Evolutionary conservation across 2,888 invertebrate genomes (phyloP).

Genomic region (Acrobeloides nanus): DNA sequence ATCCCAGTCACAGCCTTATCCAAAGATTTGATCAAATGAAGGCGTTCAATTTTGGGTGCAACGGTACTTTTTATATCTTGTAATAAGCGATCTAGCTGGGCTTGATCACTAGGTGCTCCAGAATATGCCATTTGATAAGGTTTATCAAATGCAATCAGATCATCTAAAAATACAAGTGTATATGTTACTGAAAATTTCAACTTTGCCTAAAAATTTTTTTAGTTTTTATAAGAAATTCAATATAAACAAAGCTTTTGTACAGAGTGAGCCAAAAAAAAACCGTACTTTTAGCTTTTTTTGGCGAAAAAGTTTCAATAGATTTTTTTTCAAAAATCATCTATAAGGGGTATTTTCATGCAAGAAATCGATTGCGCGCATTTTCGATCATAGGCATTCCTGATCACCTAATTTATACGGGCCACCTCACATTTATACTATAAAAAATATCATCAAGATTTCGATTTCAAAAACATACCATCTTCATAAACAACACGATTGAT

Average conservation of each 20-base stretch:
- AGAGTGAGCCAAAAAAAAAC: too few species aligned
- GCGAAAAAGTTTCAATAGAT: too few species aligned
- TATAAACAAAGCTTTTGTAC: slow-evolving; percentile 6
- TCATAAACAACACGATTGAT: slow-evolving; percentile 26
- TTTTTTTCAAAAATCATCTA: too few species aligned
- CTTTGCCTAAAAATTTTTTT: neutral
- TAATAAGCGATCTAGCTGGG: slow-evolving; percentile 25
- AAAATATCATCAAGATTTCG: too few species aligned
- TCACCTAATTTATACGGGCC: too few species aligned
- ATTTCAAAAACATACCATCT: slow-evolving; percentile 18
- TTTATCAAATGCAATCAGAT: slow-evolving; percentile 32
- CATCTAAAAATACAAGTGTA: slow-evolving; percentile 19
- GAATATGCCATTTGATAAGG: slow-evolving; percentile 25
- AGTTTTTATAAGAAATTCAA: neutral
- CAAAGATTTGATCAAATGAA: slow-evolving; percentile 24
- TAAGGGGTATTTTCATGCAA: too few species aligned
- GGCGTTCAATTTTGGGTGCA: slow-evolving; percentile 16
- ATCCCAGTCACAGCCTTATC: slow-evolving; percentile 24
- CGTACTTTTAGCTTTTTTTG: too few species aligned
- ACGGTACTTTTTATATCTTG: slow-evolving; percentile 22
- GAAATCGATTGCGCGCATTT: too few species aligned
- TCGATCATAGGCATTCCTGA: neutral
- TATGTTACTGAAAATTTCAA: neutral
- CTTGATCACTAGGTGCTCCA: slow-evolving; percentile 14
- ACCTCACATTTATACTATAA: too few species aligned